Conservation (phyloP, 2,113 vertebrate species). For the Leptobrachium leishanense region DNA sequence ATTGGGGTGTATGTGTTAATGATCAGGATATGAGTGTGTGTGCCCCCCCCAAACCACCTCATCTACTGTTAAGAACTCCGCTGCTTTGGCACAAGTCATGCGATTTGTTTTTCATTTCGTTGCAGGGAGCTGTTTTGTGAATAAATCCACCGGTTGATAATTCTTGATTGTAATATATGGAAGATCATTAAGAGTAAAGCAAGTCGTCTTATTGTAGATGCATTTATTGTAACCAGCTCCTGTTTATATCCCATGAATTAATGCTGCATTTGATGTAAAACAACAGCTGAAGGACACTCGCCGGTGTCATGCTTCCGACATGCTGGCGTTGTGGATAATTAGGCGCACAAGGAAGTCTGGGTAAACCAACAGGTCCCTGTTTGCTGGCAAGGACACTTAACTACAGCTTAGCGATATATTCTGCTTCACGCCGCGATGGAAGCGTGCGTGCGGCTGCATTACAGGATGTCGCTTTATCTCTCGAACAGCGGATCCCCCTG, state of each 20-base stretch:
- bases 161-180: background rate
- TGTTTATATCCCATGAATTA: background rate
- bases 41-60: too few relatives aligned
- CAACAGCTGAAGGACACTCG: slow-evolving; percentile 14
- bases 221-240: background rate
- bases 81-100: too few relatives aligned
- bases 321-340: slow-evolving; percentile 23
- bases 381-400: slow-evolving; percentile 27
- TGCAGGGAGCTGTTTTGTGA: too few relatives aligned
- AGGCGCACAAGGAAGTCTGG: slow-evolving; percentile 7
- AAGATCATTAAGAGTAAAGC: background rate
- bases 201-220: background rate
- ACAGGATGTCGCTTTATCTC: slow-evolving; percentile 5
- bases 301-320: background rate
- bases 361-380: slow-evolving; percentile 26
- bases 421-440: background rate
- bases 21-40: too few relatives aligned
- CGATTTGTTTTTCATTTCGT: background rate
- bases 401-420: slow-evolving; percentile 24
- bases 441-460: background rate
- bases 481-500: background rate
- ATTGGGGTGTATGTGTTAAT: too few relatives aligned
- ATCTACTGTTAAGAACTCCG: too few relatives aligned
- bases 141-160: too few relatives aligned
- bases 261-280: background rate